Evolutionary conservation across 2,113 vertebrate genomes (phyloP).

Genomic region (Holacanthus passer): DNA sequence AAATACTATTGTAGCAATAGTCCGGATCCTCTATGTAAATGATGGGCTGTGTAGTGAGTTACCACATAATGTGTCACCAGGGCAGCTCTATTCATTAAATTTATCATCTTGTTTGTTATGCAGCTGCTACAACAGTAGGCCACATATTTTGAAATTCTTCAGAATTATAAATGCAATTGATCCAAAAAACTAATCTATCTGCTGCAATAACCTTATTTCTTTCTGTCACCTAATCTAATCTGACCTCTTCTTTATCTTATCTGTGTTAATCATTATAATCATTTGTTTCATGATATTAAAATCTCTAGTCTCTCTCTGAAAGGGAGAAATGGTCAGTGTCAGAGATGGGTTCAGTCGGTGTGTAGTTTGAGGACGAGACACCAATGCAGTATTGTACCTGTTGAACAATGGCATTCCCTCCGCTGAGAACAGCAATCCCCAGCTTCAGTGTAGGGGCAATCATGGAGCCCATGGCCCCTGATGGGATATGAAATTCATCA

Average conservation of each 20-base stretch:
- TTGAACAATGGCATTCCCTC: conserved; percentile 93
- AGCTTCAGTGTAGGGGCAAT: conserved; percentile 93
- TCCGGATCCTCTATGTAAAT: background rate
- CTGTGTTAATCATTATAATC: background rate
- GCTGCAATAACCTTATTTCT: background rate
- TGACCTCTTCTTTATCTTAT: background rate
- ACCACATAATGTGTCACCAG: background rate
- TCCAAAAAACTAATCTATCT: background rate
- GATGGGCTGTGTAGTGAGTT: background rate
- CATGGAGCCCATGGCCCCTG: conserved; percentile 90
- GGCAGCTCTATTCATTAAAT: background rate
- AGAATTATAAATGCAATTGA: background rate
- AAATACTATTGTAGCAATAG: background rate
- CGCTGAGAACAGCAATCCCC: conserved; percentile 93
- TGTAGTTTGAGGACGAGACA: background rate
- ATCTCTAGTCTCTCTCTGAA: background rate
- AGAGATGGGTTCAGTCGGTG: too few species aligned
- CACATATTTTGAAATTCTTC: background rate
- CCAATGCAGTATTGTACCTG: conserved; percentile 83
- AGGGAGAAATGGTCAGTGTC: background rate
- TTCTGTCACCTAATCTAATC: conserved; percentile 1
- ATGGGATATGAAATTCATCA: conserved; percentile 10
- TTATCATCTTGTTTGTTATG: background rate
- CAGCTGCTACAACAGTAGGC: background rate
- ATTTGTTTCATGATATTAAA: background rate